Evolutionary conservation across 1,140 invertebrate species (phyloP).

Genomic region (Oryctes rhinoceros): DNA sequence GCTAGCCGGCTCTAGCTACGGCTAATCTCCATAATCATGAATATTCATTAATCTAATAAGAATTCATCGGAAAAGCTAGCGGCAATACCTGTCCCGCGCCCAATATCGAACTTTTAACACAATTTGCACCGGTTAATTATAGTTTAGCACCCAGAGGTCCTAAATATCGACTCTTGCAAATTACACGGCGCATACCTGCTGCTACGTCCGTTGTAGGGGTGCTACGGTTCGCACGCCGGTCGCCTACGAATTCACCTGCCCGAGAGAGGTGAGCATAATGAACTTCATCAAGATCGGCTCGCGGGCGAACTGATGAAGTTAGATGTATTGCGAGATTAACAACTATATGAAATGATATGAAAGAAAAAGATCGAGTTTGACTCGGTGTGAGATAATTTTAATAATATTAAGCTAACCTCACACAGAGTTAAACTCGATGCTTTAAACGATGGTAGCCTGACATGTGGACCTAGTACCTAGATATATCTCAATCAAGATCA

Average conservation of each 20-base stretch:
- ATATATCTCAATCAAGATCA: background rate
- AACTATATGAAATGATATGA: too few relatives aligned
- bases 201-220: background rate
- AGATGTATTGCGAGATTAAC: background rate
- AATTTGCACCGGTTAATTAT: constrained; percentile 36
- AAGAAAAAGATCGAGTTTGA: too few relatives aligned
- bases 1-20: too few relatives aligned
- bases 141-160: constrained; percentile 34
- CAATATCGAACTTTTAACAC: constrained; percentile 28
- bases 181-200: background rate
- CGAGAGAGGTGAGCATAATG: constrained; percentile 3
- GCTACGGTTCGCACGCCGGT: background rate
- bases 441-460: too few relatives aligned
- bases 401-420: too few relatives aligned
- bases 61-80: constrained; percentile 5
- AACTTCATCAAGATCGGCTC: constrained; percentile 16
- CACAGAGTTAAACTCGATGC: too few relatives aligned
- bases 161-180: constrained; percentile 26
- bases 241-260: background rate
- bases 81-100: constrained; percentile 16
- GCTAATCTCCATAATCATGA: constrained; percentile 1
- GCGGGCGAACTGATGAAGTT: background rate
- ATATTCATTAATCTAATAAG: constrained; percentile 29
- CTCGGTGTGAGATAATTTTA: too few relatives aligned
- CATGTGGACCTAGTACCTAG: too few relatives aligned